These are phyloP conservation scores for Lordiphosa clarofinis DNA, from an alignment of 1,140 invertebrate species.

Conservation along the genomic window DNA sequence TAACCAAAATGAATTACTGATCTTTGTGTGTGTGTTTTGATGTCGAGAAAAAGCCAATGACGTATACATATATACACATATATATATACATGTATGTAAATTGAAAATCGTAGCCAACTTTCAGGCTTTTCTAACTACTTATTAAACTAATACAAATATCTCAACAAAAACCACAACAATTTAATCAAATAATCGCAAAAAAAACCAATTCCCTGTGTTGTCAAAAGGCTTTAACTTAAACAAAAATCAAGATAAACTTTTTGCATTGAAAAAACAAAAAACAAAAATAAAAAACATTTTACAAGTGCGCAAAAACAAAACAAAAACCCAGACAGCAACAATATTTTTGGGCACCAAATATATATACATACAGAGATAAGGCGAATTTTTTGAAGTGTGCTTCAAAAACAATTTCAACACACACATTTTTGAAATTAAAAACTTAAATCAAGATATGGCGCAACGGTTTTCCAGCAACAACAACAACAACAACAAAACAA, in stretches of 20 bases:
- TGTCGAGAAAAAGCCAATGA: too few relatives aligned
- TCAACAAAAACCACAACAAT: neutral
- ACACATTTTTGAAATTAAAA: slow-evolving; percentile 8
- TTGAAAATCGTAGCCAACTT: slow-evolving; percentile 2
- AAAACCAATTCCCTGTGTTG: neutral
- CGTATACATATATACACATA: too few relatives aligned
- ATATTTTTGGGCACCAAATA: slow-evolving; percentile 77
- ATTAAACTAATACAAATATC: slow-evolving; percentile 8
- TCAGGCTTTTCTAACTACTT: slow-evolving; percentile 12
- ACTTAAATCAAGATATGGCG: slow-evolving; percentile 5
- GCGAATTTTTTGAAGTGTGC: slow-evolving; percentile 25
- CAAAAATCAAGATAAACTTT: slow-evolving; percentile 19
- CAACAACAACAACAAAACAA: slow-evolving; percentile 9
- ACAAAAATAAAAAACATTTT: slow-evolving; percentile 12
- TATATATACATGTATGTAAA: neutral
- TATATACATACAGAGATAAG: slow-evolving; percentile 34
- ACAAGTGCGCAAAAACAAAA: slow-evolving; percentile 1
- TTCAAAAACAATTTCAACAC: slow-evolving; percentile 3
- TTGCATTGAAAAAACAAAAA: slow-evolving; percentile 3
- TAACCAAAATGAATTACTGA: too few relatives aligned
- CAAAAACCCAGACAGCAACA: slow-evolving; percentile 53
- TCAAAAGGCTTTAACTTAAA: slow-evolving; percentile 22
- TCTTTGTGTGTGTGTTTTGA: too few relatives aligned
- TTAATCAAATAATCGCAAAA: slow-evolving; percentile 10
- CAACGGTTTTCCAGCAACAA: slow-evolving; percentile 49